A percentile compares a stretch with the other conserved stretches of the same genome.
Conservation (phyloP, 2,113 vertebrate genomes). For the Apistogramma diplotaenia region DNA sequence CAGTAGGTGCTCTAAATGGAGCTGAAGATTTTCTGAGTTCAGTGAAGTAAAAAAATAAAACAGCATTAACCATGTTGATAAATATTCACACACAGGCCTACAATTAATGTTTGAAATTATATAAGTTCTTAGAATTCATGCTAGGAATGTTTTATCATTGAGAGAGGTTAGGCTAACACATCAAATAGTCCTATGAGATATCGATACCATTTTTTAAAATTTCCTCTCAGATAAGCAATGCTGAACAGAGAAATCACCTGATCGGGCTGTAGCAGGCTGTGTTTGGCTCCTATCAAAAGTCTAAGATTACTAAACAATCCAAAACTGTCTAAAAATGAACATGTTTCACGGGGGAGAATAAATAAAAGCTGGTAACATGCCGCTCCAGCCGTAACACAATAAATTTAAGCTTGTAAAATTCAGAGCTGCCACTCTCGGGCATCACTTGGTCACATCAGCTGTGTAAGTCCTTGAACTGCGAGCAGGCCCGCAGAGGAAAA, state of each 20-base stretch:
- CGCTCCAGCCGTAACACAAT: slow-evolving; percentile 25
- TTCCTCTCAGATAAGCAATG: not conserved
- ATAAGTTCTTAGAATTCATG: not conserved
- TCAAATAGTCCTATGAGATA: not conserved
- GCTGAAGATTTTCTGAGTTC: not conserved
- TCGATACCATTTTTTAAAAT: not conserved
- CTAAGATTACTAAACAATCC: not conserved
- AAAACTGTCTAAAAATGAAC: slow-evolving; percentile 1
- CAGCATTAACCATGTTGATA: not conserved
- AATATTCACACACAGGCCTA: not conserved
- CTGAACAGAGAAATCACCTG: not conserved
- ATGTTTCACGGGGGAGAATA: slow-evolving; percentile 3
- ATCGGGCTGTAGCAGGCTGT: not conserved
- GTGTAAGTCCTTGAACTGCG: slow-evolving; percentile 76
- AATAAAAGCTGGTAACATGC: slow-evolving; percentile 15
- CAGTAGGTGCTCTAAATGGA: not conserved
- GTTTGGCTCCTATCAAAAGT: not conserved
- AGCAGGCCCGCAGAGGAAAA: slow-evolving; percentile 70
- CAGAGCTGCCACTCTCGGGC: slow-evolving; percentile 66
- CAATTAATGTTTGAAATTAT: not conserved
- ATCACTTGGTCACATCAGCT: slow-evolving; percentile 68
- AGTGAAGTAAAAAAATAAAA: not conserved
- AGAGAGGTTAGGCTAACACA: not conserved
- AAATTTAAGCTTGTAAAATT: slow-evolving; percentile 28
- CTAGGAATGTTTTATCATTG: not conserved